Evolutionary conservation across 37 sponge, comb jelly and placozoan genomes (phyloP).

Genomic region (Ianthella basta): DNA sequence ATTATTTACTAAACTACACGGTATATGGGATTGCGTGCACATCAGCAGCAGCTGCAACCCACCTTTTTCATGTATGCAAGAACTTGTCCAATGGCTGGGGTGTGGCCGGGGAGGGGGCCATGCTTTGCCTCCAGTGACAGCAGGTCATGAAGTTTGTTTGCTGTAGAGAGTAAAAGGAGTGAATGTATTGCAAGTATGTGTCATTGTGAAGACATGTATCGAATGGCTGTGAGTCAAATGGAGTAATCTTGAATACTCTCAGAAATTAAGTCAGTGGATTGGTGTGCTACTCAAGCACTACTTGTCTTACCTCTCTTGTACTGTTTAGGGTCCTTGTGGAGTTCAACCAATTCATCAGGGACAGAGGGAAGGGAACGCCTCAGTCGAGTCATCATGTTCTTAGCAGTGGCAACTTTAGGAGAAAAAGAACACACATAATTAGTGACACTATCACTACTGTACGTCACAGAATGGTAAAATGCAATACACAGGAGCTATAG

Average conservation of each 20-base stretch:
- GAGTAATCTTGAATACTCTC: too few species aligned
- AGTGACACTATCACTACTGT: too few species aligned
- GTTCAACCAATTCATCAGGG: background rate
- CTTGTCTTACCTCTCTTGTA: too few species aligned
- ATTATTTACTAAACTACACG: too few species aligned
- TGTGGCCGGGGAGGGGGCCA: slow-evolving; percentile 37
- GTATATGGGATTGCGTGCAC: background rate
- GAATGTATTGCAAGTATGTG: background rate
- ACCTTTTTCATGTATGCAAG: slow-evolving; percentile 45
- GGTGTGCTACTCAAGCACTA: too few species aligned
- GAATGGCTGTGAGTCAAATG: too few species aligned
- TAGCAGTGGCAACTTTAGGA: background rate
- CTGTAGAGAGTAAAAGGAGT: background rate
- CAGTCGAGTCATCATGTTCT: background rate
- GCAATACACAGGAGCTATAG: too few species aligned
- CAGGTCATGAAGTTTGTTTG: slow-evolving; percentile 32
- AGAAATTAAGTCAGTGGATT: too few species aligned
- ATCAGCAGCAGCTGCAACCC: background rate
- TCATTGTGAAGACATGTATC: background rate
- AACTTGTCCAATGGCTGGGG: slow-evolving; percentile 30
- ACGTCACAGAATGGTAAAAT: too few species aligned
- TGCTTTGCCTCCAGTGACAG: slow-evolving; percentile 42
- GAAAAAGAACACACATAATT: background rate
- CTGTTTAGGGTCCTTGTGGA: slow-evolving; percentile 37
- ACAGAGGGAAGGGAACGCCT: slow-evolving; percentile 34